These are phyloP conservation scores for Helicoverpa armigera DNA, from an alignment of 1,140 invertebrate genomes.

Conservation along the genomic window DNA sequence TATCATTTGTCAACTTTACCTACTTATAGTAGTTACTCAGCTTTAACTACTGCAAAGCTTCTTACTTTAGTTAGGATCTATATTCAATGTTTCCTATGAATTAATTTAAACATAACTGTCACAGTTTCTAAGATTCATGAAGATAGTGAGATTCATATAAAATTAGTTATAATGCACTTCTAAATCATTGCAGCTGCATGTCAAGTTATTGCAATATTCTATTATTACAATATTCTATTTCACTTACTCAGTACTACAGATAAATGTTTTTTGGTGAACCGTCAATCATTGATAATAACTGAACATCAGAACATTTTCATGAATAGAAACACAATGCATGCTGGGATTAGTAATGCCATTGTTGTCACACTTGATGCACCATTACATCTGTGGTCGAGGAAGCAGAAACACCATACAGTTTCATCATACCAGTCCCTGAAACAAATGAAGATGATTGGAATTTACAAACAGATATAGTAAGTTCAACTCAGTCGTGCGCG, in stretches of 20 bases:
- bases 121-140: too few species aligned
- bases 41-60: too few species aligned
- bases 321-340: constrained; percentile 59
- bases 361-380: constrained; percentile 65
- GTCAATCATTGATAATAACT: constrained; percentile 1
- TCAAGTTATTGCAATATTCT: neutral
- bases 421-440: constrained; percentile 93
- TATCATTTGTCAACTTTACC: too few species aligned
- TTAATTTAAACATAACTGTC: too few species aligned
- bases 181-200: neutral
- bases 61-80: too few species aligned
- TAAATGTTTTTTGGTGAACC: constrained; percentile 13
- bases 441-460: constrained; percentile 50
- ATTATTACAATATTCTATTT: too few species aligned
- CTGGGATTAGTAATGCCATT: constrained; percentile 63
- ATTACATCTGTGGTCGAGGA: constrained; percentile 96
- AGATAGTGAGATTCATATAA: too few species aligned
- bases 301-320: constrained; percentile 62
- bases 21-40: too few species aligned
- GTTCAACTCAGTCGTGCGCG: too few species aligned
- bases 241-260: neutral
- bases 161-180: neutral
- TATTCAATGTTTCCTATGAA: too few species aligned
- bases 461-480: neutral
- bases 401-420: constrained; percentile 96